A percentile compares a stretch with the other conserved stretches of the same genome.
Evolutionary conservation across 2,113 vertebrate species (phyloP).

Genomic region (Myotis yumanensis): DNA sequence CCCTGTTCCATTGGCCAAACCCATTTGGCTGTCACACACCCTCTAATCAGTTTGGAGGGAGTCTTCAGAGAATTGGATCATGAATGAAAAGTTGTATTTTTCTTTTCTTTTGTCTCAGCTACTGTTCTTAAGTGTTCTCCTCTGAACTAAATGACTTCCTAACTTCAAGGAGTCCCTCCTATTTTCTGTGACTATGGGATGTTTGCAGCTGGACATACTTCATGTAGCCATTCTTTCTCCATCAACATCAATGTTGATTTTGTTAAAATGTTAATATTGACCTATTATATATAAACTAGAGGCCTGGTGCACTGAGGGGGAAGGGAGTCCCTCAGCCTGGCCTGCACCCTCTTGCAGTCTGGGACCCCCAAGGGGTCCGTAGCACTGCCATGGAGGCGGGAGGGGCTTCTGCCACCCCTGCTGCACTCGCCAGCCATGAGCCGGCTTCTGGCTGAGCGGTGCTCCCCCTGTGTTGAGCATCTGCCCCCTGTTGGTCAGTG

Average conservation of each 20-base stretch:
- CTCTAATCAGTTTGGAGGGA: conserved; percentile 31
- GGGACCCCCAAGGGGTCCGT: no score
- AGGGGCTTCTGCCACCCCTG: no score
- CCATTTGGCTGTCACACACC: conserved; percentile 45
- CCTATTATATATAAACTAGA: neutral
- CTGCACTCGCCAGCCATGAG: no score
- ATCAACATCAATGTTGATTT: neutral
- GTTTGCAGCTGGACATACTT: neutral
- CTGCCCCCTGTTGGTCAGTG: no score
- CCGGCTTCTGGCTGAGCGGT: no score
- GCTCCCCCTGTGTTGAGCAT: no score
- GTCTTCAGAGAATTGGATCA: conserved; percentile 21
- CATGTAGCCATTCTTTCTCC: neutral
- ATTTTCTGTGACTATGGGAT: neutral
- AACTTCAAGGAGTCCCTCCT: conserved; percentile 1
- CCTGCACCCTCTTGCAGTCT: no score
- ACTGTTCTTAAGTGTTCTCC: conserved; percentile 11
- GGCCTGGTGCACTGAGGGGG: no score
- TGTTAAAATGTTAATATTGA: neutral
- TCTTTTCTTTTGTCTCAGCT: conserved; percentile 17
- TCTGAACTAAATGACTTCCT: conserved; percentile 38
- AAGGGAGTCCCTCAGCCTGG: no score
- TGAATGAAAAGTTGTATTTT: neutral
- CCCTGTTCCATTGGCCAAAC: conserved; percentile 35
- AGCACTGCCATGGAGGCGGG: no score